Evolutionary conservation across 2,888 invertebrate species (phyloP).

Genomic region (Sarcophaga variegata): DNA sequence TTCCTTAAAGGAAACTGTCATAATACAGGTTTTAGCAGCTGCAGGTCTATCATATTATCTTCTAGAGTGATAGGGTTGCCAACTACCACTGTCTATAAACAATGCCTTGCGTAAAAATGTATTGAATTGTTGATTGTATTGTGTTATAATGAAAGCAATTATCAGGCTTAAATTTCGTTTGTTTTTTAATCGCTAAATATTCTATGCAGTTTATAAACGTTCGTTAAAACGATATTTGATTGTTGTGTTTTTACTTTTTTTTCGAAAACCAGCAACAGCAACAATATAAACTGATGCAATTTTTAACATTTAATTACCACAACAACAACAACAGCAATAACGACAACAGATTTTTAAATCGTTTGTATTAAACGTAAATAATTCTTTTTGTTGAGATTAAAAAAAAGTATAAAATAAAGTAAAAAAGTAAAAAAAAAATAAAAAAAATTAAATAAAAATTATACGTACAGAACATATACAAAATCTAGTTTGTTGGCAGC

Average conservation of each 20-base stretch:
- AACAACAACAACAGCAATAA: conserved; percentile 11
- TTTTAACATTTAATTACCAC: conserved; percentile 57
- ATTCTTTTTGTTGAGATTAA: background rate
- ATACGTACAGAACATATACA: conserved; percentile 8
- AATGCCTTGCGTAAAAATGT: no score
- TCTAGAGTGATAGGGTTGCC: no score
- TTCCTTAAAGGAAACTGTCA: no score
- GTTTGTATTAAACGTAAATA: conserved; percentile 23
- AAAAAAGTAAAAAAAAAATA: background rate
- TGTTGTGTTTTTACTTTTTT: background rate
- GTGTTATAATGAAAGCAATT: no score
- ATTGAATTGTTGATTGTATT: no score
- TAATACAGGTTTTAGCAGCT: no score
- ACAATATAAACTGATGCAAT: conserved; percentile 52
- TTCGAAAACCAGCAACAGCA: conserved; percentile 3
- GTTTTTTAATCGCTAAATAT: no score
- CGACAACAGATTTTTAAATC: conserved; percentile 17
- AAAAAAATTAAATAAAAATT: conserved; percentile 12
- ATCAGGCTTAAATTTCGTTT: no score
- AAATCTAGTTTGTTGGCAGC: conserved; percentile 62
- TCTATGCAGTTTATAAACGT: background rate
- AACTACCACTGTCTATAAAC: no score
- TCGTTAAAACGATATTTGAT: background rate
- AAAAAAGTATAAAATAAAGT: background rate
- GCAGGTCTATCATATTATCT: no score